Base-by-base conservation (phyloP, 1,140 invertebrate species). In the Oncopodura yosiiana region DNA sequence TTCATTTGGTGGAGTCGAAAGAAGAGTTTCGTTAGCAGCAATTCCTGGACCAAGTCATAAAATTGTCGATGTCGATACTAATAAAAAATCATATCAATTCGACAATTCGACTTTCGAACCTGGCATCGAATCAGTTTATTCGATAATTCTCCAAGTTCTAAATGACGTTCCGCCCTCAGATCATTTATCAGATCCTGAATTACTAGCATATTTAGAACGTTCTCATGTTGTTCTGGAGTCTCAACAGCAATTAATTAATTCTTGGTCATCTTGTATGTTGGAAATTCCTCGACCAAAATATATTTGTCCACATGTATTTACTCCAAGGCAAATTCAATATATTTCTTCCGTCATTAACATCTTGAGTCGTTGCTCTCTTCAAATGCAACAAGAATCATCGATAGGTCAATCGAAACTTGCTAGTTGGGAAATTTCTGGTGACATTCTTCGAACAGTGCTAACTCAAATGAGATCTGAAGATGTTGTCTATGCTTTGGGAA, bases 341-440 rank as follows among this genome's bases (percentile, higher is more conserved):
- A 41, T 64, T 36, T 45, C 58, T 0, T 3, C 42, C 5, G 48
- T 64, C 9, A 58, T 64, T 52, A 27, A 49, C 12, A 41, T 24
- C 16, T 23, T 56, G 1, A 30, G 30, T 0, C 16, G 41, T 37
- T 59, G 49, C 37, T 56, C 57, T 19, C 45, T 54, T 1, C 23
- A 11, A 29, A 23, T n/a, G 12, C 4, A 12, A n/a, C 18, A 14
- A 12, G 4, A 50, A 34, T 32, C 45, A 43, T 32, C 37, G 27
- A 0, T 14, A 36, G 9, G 19, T 27, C 37, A n/a, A 38, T 32
- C 30, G 4, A 49, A 49, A n/a, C 6, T 55, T 8, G 45, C 61
- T 0, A 37, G 58, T 23, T 64, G 62, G 62, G 62, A 61, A 49
- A 64, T 64, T 1, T 56, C 52, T 34, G 62, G 62, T 12, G 62